Evolutionary conservation across 2,888 invertebrate genomes (phyloP), one percentile per base, ranked within the genome.

Genomic region (Cacoxenus indagator): DNA sequence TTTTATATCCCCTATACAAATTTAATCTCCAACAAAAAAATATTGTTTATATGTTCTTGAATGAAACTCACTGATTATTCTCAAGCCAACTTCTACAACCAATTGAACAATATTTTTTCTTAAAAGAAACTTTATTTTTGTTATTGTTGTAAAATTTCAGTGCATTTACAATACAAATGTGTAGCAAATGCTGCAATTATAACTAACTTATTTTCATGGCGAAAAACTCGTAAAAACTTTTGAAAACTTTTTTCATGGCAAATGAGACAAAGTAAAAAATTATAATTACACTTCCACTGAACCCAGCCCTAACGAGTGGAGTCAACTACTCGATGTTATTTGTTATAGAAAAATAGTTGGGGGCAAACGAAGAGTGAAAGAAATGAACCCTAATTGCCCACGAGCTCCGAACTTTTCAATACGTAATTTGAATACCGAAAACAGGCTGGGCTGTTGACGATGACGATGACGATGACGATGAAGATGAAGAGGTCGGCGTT

Each of bases 261-360:
- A 48, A 22, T 6, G 22, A 6, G 6, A 51, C n/a, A 48, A 79
- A 81, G 76, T 75, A 78, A 81, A 80, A 64, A 81, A 79, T 80
- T 78, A 81, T 80, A 80, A 81, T 80, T 81, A 80, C 81, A 80
- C n/a, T n/a, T 81, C 81, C 80, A 79, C 81, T 79, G 37, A 6
- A 26, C 26, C 4, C 31, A 26, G 17, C 9, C 24, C 19, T 11
- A 27, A 26, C 57, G 37, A 61, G 22, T 43, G 37, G 27, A 37
- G 14, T 55, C n/a, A 51, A 55, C 43, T 57, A 51, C 51, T 51
- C 57, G 29, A 5, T 37, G 31, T 61, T 61, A 37, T 61, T 61
- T 61, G 59, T 37, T 22, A 61, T 17, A n/a, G 22, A 29, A 27
- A 51, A 61, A 55, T 51, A 57, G 59, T 22, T 51, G 17, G 11